Evolutionary conservation across 2,797 vertebrate genomes (phyloP), one percentile per base, ranked within the genome.

Genomic region (Smutsia gigantea): DNA sequence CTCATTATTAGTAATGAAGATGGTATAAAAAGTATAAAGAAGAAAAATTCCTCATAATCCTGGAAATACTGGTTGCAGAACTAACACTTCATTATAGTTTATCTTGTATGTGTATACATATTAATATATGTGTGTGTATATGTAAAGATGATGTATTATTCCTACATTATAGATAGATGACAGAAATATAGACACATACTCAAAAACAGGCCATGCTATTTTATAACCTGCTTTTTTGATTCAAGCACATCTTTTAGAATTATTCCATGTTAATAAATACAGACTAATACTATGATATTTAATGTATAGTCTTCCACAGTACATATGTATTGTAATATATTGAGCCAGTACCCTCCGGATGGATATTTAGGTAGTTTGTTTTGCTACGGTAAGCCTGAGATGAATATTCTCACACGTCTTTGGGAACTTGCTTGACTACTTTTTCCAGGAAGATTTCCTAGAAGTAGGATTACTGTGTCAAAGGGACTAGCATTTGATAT

Each of bases 301-400:
- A 46, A 55, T 57, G 74, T 72, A 31, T 59, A 77, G 18, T 78
- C 18, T 46, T 88, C 10, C 12, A 0, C 69, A 34, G 71, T 68
- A 74, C 12, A 89, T 66, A 31, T 93, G 27, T 0, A 23, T 63
- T 69, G 19, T 55, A 83, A 77, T 64, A 6, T 82, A 4, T 63
- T 25, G 13, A 84, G 27, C 55, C 55, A 51, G 23, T 74, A 34
- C 15, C 57, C 29, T 78, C 18, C 72, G 17, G 31, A 19, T 85
- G n/a, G 49, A 8, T 96, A 66, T 75, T 81, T 94, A 69, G 64
- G 17, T 90, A 71, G 39, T 37, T 94, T 92, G 57, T 88, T 91
- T 93, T 69, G 19, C 46, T 90, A n/a, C 7, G 34, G 4, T 64
- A 88, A 95, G 72, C 55, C 55, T 31, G 31, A 88, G 34, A 68